Evolutionary conservation across 2,888 invertebrate species (phyloP).

Genomic region (Patella caerulea): DNA sequence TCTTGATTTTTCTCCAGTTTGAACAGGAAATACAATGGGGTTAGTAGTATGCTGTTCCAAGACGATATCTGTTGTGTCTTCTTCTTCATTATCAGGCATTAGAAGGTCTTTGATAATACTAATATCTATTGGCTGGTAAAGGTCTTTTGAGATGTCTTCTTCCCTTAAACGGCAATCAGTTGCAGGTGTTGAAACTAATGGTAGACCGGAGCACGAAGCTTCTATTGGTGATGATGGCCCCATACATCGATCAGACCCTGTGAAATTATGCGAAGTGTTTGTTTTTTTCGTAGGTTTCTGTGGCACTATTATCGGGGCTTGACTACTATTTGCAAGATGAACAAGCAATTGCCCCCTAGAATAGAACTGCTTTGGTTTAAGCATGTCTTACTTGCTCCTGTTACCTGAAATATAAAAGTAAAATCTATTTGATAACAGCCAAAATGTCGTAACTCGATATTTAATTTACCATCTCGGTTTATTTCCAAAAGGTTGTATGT

Average conservation of each 20-base stretch:
- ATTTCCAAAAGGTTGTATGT: no score
- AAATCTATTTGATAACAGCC: neutral
- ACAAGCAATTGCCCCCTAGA: neutral
- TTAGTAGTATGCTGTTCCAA: no score
- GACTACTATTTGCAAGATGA: neutral
- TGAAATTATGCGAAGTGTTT: neutral
- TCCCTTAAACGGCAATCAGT: no score
- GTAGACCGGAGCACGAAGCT: neutral
- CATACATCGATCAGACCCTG: neutral
- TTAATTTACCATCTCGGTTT: no score
- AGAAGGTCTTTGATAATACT: no score
- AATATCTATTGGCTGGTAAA: no score
- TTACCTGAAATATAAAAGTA: neutral
- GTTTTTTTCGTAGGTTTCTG: neutral
- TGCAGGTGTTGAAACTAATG: neutral
- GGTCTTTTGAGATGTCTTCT: no score
- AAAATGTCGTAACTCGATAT: neutral
- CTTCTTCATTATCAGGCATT: no score
- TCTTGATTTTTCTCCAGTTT: no score
- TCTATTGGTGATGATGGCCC: neutral
- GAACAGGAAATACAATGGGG: no score
- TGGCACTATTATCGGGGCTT: neutral
- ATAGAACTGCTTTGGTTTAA: neutral
- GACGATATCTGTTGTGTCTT: no score
- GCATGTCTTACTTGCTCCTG: neutral